These are phyloP conservation scores for Ceratina calcarata DNA, from an alignment of 1,140 invertebrate genomes.

Conservation along the genomic window DNA sequence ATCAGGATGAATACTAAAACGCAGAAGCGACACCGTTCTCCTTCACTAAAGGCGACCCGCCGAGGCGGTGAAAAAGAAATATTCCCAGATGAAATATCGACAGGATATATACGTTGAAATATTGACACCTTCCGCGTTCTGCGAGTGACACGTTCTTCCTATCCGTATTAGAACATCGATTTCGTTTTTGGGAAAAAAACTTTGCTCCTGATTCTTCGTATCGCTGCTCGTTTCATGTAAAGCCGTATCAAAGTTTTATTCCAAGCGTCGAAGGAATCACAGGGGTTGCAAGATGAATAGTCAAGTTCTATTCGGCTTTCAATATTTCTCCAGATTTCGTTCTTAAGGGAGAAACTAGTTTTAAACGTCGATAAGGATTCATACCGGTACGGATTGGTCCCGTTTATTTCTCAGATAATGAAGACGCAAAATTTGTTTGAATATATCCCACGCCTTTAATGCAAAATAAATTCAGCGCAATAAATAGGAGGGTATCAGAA, in stretches of 20 bases:
- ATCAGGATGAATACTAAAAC: conserved; percentile 6
- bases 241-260: conserved; percentile 3
- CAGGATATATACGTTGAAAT: conserved; percentile 39
- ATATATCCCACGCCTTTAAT: too few species aligned
- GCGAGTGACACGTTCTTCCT: conserved; percentile 34
- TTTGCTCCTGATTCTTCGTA: background rate
- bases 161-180: conserved; percentile 35
- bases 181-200: background rate
- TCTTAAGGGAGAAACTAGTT: too few species aligned
- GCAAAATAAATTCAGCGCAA: background rate
- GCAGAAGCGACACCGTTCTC: conserved; percentile 20
- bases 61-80: conserved; percentile 30
- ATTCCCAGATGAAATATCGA: conserved; percentile 46
- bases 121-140: conserved; percentile 38
- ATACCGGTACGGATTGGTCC: too few species aligned
- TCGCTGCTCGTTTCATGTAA: background rate
- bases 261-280: background rate
- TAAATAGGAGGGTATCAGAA: background rate
- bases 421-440: too few species aligned
- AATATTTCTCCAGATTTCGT: background rate
- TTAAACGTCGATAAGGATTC: too few species aligned
- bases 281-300: background rate
- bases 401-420: too few species aligned
- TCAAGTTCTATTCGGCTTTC: background rate
- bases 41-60: background rate